A percentile compares a stretch with the other conserved stretches of the same genome.
Conservation (phyloP, 2,113 vertebrate species). For the Paramormyrops kingsleyae region DNA sequence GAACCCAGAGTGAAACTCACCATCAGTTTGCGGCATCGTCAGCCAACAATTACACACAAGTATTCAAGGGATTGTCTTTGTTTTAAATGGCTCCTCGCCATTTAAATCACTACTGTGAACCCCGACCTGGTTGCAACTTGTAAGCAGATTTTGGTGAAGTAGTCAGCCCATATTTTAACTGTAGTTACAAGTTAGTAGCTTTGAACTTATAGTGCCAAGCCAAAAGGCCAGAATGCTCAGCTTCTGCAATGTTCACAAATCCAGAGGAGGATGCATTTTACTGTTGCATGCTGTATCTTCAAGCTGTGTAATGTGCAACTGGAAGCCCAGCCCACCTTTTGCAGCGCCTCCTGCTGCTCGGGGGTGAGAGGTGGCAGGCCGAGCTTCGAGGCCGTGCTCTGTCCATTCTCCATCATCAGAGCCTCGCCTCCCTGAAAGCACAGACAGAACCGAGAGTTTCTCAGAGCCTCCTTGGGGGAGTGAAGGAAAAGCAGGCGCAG, state of each 20-base stretch:
- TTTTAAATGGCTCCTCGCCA: not conserved
- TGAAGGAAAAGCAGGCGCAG: not conserved
- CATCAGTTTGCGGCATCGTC: not conserved
- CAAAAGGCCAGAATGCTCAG: not conserved
- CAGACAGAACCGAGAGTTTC: not conserved
- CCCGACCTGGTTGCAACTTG: not conserved
- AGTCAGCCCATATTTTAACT: not conserved
- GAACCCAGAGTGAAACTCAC: not conserved
- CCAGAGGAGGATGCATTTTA: not conserved
- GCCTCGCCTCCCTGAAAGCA: conserved; percentile 71
- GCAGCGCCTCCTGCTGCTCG: conserved; percentile 97
- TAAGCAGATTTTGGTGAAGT: not conserved
- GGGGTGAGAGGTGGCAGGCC: conserved; percentile 94
- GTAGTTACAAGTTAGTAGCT: not conserved
- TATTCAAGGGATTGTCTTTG: not conserved
- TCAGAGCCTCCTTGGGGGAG: not conserved
- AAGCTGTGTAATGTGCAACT: no score
- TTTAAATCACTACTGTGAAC: not conserved
- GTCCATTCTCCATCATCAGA: conserved; percentile 93
- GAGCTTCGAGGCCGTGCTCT: conserved; percentile 89
- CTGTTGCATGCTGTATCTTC: not conserved
- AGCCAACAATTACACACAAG: not conserved
- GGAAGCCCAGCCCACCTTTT: conserved; percentile 72
- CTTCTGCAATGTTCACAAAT: not conserved
- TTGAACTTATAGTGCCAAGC: not conserved